phyloP scores from a whole-genome alignment of 1,140 invertebrate species.

The Semibalanus balanoides region DNA sequence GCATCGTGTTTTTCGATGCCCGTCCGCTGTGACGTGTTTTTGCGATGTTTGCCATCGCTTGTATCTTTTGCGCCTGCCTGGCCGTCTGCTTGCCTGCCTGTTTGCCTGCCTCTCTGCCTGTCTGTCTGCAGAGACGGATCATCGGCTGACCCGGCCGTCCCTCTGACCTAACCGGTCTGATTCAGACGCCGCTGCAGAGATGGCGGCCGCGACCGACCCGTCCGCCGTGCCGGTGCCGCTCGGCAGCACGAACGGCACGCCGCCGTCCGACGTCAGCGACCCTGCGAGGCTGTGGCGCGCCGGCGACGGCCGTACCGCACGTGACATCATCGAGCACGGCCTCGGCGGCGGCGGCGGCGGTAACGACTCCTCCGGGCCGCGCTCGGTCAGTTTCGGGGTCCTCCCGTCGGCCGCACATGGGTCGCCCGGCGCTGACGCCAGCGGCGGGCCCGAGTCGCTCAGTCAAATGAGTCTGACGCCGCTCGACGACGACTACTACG shows the following conservation, averaged over 20 bases:
- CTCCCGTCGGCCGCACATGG: too few species aligned
- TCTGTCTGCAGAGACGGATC: too few species aligned
- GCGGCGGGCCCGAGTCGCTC: neutral
- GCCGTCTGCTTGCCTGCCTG: too few species aligned
- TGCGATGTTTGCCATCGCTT: too few species aligned
- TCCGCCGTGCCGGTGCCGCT: neutral
- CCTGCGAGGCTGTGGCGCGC: neutral
- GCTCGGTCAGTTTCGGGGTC: neutral
- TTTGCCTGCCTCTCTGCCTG: too few species aligned
- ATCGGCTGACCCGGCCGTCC: too few species aligned
- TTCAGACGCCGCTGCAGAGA: neutral
- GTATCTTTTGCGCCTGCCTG: too few species aligned
- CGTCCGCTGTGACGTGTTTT: too few species aligned
- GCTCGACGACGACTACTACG: slow-evolving; percentile 28
- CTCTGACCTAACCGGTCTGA: too few species aligned
- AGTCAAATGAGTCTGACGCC: slow-evolving; percentile 21
- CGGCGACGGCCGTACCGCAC: neutral
- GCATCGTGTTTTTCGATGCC: too few species aligned
- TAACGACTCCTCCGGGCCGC: neutral
- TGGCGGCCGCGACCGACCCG: neutral
- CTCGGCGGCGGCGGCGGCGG: neutral
- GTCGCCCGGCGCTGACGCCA: too few species aligned
- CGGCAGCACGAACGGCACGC: neutral
- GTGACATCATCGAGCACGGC: neutral
- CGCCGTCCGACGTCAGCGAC: neutral